Percentiles rank a stretch among this genome's conserved stretches.
These are phyloP conservation scores for cattle (Bos taurus) DNA, from an alignment of 2,113 vertebrate species.

Conservation along the genomic window DNA sequence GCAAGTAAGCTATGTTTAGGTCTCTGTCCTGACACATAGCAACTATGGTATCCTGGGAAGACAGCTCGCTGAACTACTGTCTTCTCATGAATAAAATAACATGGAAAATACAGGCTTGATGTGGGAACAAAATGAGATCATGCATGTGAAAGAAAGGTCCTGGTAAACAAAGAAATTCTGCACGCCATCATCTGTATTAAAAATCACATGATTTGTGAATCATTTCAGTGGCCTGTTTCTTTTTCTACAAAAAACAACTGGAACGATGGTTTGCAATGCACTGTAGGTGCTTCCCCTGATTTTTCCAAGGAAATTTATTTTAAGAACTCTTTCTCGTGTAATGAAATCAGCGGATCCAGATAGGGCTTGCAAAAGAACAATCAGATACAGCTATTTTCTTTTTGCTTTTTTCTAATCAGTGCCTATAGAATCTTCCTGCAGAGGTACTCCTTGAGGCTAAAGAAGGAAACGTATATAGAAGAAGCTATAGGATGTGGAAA, in stretches of 20 bases:
- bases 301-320: slow-evolving; percentile 42
- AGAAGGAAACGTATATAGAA: background rate
- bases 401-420: background rate
- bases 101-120: background rate
- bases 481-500: background rate
- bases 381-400: background rate
- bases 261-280: background rate
- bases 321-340: slow-evolving; percentile 12
- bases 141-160: background rate
- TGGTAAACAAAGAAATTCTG: slow-evolving; percentile 9
- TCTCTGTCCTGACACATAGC: background rate
- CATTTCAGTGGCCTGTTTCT: background rate
- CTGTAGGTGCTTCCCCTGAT: background rate
- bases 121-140: background rate
- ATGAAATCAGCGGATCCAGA: slow-evolving; percentile 2
- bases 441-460: background rate
- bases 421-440: background rate
- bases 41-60: background rate
- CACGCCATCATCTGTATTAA: background rate
- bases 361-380: background rate
- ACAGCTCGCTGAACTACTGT: background rate
- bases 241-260: background rate
- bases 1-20: background rate
- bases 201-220: slow-evolving; percentile 15
- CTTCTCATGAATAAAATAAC: background rate